Base-by-base conservation (phyloP, 2,113 vertebrate species). In the Pseudopodoces humilis region DNA sequence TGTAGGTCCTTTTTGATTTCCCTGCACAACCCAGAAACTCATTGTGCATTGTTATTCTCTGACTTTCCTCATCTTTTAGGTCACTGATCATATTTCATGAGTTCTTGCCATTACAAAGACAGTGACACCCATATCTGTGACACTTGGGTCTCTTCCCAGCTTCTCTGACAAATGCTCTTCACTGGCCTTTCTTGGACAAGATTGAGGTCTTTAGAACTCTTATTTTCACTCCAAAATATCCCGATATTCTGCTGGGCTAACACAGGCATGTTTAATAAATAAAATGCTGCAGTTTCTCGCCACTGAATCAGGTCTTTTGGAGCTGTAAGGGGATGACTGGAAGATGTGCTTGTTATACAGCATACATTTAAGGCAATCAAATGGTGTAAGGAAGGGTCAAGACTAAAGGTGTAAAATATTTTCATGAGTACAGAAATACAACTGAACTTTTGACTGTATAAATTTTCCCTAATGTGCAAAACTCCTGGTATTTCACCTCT, bases 181-280 rank as follows among this genome's bases (percentile, higher is more conserved):
- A 19, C n/a, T 10, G 3, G 10, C 25, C 16, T 82, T 63, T 72
- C 87, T 47, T 78, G 59, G 89, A 74, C 47, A 88, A 77, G 47
- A 92, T 0, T 83, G 78, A 83, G 39, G 72, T 41, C 75, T 94
- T 80, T 50, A 22, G 6, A 85, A 59, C 59, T 72, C 90, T 74
- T 50, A 4, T 80, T 78, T 90, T 78, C 52, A 65, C 67, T 86
- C 64, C 47, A 46, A 85, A 68, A 78, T 30, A 67, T 87, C 60
- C 85, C 90, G n/a, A 68, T 71, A 78, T 68, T 92, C 83, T 87
- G 17, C 65, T 88, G 76, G 65, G 47, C 68, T 89, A 86, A 84
- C 88, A 82, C 18, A 60, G 64, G 37, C 18, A 11, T 35, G 72
- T 64, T 95, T 80, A 93, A 94, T 94, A 94, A 83, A 94, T 83